Evolutionary conservation across 1,140 invertebrate species (phyloP), one percentile per base, ranked within the genome.

Genomic region (Centruroides sculpturatus): DNA sequence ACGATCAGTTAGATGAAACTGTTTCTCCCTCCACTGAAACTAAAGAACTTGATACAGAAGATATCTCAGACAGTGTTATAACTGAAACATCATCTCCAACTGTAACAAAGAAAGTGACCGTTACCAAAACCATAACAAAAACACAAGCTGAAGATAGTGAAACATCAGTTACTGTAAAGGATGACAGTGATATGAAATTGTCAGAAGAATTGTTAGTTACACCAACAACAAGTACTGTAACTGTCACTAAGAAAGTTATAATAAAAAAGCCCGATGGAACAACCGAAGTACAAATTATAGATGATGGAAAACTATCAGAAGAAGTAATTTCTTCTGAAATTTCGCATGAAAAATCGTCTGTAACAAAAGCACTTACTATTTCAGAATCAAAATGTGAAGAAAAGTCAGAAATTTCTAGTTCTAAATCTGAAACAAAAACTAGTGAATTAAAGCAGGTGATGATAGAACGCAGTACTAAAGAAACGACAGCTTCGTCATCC

Each of bases 211-310:
- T 23, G 23, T 23, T 23, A 23, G 13, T 53, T 23, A 53, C 13
- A 53, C 8, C 35, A 23, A 9, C 8, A 53, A 9, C 5, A 53
- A 5, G 11, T 23, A n/a, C 9, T 11, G 46, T 36, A 23, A 23
- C 53, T 8, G 35, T 34, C 3, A 57, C 59, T 60, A 56, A 35
- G 34, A 70, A 70, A 56, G 72, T 78, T 62, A 63, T 49, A 57
- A 55, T 10, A 61, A 23, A 23, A 35, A 12, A 63, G 50, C 11
- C 47, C 6, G 66, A 69, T 5, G 70, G 71, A 13, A 34, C 57
- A n/a, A 47, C 3, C n/a, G 48, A 49, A 55, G 34, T 35, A 6
- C 5, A 41, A 41, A 8, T 41, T 8, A 6, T 41, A 41, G 41
- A 41, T 6, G 41, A 41, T 8, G 8, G 41, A 6, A 23, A 23